Evolutionary conservation across 2,113 vertebrate species (phyloP), one percentile per base, ranked within the genome.

Genomic region (Hippocampus barbouri): DNA sequence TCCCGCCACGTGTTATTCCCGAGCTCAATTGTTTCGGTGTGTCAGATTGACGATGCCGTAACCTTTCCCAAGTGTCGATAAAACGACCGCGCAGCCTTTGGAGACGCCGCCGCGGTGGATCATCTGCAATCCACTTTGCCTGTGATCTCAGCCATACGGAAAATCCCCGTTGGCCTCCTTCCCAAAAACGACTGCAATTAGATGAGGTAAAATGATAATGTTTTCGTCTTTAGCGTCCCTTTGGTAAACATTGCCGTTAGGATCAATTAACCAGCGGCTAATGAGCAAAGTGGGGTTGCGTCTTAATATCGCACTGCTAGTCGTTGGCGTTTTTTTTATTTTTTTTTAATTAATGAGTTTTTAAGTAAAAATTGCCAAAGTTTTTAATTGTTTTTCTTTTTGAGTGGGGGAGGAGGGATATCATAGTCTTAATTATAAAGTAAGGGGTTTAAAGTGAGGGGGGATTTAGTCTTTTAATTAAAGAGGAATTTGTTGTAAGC

Each of bases 381-480:
- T 92, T 92, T 90, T 92, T 89, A 91, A 92, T 90, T 90, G 83
- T 91, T 92, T 90, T 90, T 84, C 69, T 82, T 71, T 84, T 86
- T 3, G 61, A 43, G 61, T 54, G 69, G 11, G 56, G 40, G 60
- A 16, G 30, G 51, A n/a, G 23, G 16, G 51, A 84, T 90, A 90
- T 91, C 91, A 90, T 81, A 86, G 85, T 86, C 83, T 92, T 93
- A 91, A 93, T 93, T 93, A 92, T 91, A 86, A 89, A 85, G 81
- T 70, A 76, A 73, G 71, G 84, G 87, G 79, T 91, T 91, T 91
- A 90, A 91, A 90, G 87, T 90, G 82, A 85, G 79, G 77, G 77
- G 83, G 87, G 91, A 92, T 91, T 92, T 91, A 81, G 82, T 90
- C 76, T 90, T 91, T 92, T 93, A 93, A 93, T 93, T 93, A 93